These are phyloP conservation scores for Lepidochrysops patricia DNA, from an alignment of 2,888 invertebrate genomes.

Conservation along the genomic window DNA sequence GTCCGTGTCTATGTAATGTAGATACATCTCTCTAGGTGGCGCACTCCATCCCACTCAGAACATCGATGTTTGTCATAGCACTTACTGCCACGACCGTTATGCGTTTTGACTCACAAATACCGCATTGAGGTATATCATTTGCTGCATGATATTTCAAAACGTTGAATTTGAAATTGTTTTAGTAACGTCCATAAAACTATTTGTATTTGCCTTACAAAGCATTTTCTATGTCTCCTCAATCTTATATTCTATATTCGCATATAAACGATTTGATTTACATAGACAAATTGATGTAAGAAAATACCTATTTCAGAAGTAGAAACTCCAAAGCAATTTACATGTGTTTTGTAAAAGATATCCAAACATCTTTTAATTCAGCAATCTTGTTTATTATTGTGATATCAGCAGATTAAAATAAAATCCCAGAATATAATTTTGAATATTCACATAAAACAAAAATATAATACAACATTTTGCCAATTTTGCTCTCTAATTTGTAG, in stretches of 20 bases:
- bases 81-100: constrained; percentile 58
- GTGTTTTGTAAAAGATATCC: no score
- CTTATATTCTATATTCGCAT: background rate
- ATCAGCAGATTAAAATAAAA: no score
- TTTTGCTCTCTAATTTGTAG: background rate
- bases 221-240: background rate
- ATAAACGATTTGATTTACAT: no score
- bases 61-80: constrained; percentile 60
- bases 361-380: no score
- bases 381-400: no score
- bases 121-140: constrained; percentile 56
- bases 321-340: no score
- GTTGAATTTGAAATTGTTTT: constrained; percentile 4
- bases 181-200: constrained; percentile 19
- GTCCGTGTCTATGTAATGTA: constrained; percentile 24
- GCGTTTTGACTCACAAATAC: constrained; percentile 58
- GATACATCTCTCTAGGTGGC: constrained; percentile 55
- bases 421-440: no score
- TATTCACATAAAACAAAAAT: no score
- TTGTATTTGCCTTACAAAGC: background rate
- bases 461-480: background rate
- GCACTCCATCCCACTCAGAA: constrained; percentile 44
- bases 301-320: no score
- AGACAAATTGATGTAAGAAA: no score
- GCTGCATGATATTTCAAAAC: constrained; percentile 17